Evolutionary conservation across 2,113 vertebrate species (phyloP), one percentile per base, ranked within the genome.

Genomic region (Rhinopomastus cyanomelas): DNA sequence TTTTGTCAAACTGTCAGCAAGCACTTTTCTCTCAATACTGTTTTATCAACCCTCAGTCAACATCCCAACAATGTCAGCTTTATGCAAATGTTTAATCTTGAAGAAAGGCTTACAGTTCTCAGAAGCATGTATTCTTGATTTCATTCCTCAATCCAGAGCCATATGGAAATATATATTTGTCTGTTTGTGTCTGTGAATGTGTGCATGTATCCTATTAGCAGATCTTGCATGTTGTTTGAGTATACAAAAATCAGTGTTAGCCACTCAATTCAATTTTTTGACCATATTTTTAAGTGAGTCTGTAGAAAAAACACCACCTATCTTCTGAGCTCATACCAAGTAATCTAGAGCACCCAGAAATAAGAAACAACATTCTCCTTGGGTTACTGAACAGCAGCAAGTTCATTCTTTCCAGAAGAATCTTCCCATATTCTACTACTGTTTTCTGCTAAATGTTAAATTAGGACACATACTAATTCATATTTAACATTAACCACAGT

Each of bases 1-100:
- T 96, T 97, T 90, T 95, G 98, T 98, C 97, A 98, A 97, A 96
- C 97, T 98, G 98, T 98, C 98, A 98, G 97, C 98, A 98, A 97
- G 97, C 97, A 97, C 98, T 95, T 97, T 92, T 92, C 90, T 94
- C 90, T 93, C 84, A 76, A 76, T 71, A 87, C 60, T 60, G 32
- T 96, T 97, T 97, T 88, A 39, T 95, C 95, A 96, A 44, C 73
- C 93, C 86, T 94, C 48, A 91, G 20, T 36, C 53, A n/a, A 46
- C 34, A 66, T 30, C 62, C 74, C 3, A 5, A 68, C 82, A 80
- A 30, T 78, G 93, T 96, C 93, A 95, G 85, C 67, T 95, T 94
- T 95, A 92, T 79, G 53, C 92, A 95, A 96, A 96, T 93, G 86
- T 94, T 97, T 96, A 75, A 75, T 96, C 94, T 91, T 78, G 64